Evolutionary conservation across 92 coral and sea anemone genomes (phyloP).

Genomic region (Paragorgia papillata): DNA sequence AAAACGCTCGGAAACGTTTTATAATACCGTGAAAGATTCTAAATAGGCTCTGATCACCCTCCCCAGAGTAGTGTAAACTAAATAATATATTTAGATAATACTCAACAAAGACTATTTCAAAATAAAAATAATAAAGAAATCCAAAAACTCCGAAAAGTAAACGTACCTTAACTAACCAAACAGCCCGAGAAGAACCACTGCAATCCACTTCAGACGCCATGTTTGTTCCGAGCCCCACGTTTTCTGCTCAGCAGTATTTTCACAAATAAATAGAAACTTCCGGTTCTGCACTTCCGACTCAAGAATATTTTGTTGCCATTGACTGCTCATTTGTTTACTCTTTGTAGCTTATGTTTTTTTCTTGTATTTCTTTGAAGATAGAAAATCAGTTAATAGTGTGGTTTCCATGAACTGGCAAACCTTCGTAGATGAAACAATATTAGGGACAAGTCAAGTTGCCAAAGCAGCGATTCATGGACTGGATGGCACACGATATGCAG

Average conservation of each 20-base stretch:
- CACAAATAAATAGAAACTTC: not conserved
- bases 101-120: too few species aligned
- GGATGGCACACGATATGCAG: constrained; percentile 81
- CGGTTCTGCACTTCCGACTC: too few species aligned
- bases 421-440: constrained; percentile 88
- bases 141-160: not conserved
- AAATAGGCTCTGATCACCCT: too few species aligned
- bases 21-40: too few species aligned
- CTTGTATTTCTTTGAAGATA: not conserved
- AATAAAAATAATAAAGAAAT: not conserved
- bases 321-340: not conserved
- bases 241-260: not conserved
- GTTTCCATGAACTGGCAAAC: constrained; percentile 95
- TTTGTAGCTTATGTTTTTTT: not conserved
- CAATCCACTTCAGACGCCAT: constrained; percentile 84
- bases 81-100: too few species aligned
- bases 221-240: not conserved
- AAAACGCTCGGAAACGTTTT: too few species aligned
- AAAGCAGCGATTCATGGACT: constrained; percentile 94
- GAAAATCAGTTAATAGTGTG: not conserved
- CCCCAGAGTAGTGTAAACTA: too few species aligned
- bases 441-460: constrained; percentile 97
- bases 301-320: not conserved
- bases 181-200: constrained; percentile 78
- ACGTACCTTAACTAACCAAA: constrained; percentile 93